These are phyloP conservation scores for Melospiza georgiana DNA, from an alignment of 2,113 vertebrate species.

Conservation along the genomic window DNA sequence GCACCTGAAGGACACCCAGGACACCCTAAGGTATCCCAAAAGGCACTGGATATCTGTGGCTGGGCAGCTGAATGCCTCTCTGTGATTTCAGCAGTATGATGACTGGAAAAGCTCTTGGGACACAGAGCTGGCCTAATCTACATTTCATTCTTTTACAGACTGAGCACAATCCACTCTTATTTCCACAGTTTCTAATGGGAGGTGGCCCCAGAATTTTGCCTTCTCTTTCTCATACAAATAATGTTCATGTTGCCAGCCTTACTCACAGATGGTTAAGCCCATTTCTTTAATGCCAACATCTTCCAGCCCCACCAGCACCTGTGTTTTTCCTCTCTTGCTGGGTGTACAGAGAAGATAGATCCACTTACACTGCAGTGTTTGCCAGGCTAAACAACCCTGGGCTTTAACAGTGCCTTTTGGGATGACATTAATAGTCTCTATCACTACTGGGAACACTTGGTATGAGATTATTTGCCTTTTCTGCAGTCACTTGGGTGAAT, in stretches of 20 bases:
- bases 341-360: neutral
- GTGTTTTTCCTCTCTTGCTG: neutral
- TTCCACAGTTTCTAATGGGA: neutral
- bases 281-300: neutral
- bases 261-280: neutral
- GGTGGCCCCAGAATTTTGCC: neutral
- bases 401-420: neutral
- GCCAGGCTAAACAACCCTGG: neutral
- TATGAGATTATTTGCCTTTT: neutral
- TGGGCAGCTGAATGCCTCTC: neutral
- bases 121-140: neutral
- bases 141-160: neutral
- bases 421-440: neutral
- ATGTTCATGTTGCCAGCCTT: neutral
- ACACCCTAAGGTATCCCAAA: neutral
- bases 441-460: neutral
- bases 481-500: neutral
- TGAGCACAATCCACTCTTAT: neutral
- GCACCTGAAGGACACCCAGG: neutral
- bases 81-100: neutral
- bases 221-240: neutral
- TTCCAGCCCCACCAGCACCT: neutral
- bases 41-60: neutral
- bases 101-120: neutral
- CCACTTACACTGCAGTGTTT: neutral